Evolutionary conservation across 1,140 invertebrate genomes (phyloP).

Genomic region (Oryctes rhinoceros): DNA sequence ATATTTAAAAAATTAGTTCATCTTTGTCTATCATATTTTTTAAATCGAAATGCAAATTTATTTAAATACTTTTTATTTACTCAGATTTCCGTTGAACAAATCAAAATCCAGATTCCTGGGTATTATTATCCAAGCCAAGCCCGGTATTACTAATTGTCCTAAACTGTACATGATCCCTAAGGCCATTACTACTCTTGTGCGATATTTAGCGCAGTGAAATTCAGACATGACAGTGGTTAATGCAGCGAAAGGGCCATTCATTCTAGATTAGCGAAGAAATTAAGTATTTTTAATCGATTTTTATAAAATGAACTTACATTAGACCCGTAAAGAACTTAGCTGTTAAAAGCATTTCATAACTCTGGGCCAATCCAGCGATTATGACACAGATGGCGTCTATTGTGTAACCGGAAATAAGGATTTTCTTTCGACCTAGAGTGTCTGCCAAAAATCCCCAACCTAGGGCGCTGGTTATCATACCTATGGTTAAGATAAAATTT

Average conservation of each 20-base stretch:
- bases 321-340: constrained; percentile 81
- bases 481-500: constrained; percentile 60
- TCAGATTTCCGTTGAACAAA: constrained; percentile 53
- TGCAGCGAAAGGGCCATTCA: constrained; percentile 77
- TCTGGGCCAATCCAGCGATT: constrained; percentile 73
- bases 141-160: constrained; percentile 65
- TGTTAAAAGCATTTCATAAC: constrained; percentile 72
- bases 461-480: constrained; percentile 83
- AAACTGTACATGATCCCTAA: constrained; percentile 70
- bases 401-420: constrained; percentile 77
- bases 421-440: constrained; percentile 73
- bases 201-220: constrained; percentile 69
- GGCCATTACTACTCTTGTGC: constrained; percentile 70
- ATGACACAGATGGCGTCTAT: constrained; percentile 74
- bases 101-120: constrained; percentile 58
- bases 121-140: constrained; percentile 66
- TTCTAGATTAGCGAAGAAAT: constrained; percentile 61
- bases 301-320: constrained; percentile 68
- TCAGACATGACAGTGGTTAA: constrained; percentile 76
- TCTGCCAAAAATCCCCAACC: constrained; percentile 86
- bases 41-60: background rate
- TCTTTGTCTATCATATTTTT: too few relatives aligned
- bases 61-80: constrained; percentile 50
- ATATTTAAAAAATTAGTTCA: background rate
- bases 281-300: background rate